A percentile compares a stretch with the other conserved stretches of the same genome.
Conservation (phyloP, 2,797 vertebrate genomes). For the Pseudochaenichthys georgianus region DNA sequence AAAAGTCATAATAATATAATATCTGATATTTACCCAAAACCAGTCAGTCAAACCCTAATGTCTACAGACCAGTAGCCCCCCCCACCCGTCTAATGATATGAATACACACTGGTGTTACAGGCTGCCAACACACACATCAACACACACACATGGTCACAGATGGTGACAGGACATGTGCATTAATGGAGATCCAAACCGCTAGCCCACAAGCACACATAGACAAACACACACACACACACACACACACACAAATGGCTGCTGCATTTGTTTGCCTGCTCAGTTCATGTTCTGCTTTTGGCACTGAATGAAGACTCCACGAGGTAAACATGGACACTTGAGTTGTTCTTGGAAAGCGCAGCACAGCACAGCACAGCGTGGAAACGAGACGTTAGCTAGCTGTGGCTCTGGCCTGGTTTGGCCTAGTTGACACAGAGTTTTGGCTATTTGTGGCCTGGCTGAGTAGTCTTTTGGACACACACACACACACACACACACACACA, state of each 20-base stretch:
- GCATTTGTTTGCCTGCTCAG: constrained; percentile 73
- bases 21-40: background rate
- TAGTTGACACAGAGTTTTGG: constrained; percentile 61
- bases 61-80: constrained; percentile 23
- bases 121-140: constrained; percentile 21
- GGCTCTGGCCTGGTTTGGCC: constrained; percentile 68
- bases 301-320: constrained; percentile 48
- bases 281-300: constrained; percentile 60
- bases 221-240: background rate
- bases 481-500: background rate
- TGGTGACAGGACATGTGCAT: constrained; percentile 8
- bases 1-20: background rate
- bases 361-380: constrained; percentile 53
- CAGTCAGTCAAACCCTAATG: constrained; percentile 60
- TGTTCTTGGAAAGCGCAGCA: constrained; percentile 41
- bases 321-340: constrained; percentile 59
- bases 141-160: constrained; percentile 19
- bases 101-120: constrained; percentile 39
- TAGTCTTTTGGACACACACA: constrained; percentile 54
- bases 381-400: constrained; percentile 41
- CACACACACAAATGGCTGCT: constrained; percentile 69
- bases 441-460: constrained; percentile 66
- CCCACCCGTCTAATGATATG: background rate
- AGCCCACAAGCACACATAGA: background rate
- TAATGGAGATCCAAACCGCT: background rate